These are phyloP conservation scores for Crax fasciolata DNA, from an alignment of 2,797 vertebrate genomes.

Conservation along the genomic window DNA sequence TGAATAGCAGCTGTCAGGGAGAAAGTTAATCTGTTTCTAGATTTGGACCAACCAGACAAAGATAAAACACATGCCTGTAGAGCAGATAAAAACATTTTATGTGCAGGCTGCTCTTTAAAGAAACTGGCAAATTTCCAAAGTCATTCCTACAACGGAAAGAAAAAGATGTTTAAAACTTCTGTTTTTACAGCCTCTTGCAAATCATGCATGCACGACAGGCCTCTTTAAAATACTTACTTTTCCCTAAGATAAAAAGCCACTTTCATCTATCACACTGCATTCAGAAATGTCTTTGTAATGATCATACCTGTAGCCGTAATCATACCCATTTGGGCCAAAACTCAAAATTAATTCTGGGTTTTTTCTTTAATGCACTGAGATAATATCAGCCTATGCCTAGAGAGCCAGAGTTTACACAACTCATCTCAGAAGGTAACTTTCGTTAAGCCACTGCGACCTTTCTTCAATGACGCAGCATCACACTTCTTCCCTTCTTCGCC, in stretches of 20 bases:
- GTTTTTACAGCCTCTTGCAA: not conserved
- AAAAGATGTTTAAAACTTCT: not conserved
- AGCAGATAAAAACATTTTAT: not conserved
- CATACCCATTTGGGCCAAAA: too few species aligned
- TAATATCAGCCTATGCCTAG: not conserved
- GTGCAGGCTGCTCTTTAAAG: not conserved
- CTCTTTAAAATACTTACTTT: constrained; percentile 21
- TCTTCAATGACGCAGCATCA: not conserved
- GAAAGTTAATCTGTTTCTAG: not conserved
- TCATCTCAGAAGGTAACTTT: not conserved
- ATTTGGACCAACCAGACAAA: not conserved
- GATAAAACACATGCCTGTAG: not conserved
- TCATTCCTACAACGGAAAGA: not conserved
- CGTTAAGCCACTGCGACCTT: not conserved
- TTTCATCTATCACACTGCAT: not conserved
- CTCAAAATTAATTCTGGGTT: not conserved
- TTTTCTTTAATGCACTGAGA: not conserved
- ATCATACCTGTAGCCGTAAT: not conserved
- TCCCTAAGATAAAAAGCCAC: not conserved
- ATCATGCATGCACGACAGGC: not conserved
- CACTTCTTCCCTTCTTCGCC: not conserved
- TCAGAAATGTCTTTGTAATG: not conserved
- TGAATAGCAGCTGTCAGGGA: not conserved
- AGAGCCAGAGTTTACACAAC: not conserved
- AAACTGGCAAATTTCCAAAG: not conserved